phyloP scores from a whole-genome alignment of 2,888 invertebrate genomes.

The Cephus sareptanus region DNA sequence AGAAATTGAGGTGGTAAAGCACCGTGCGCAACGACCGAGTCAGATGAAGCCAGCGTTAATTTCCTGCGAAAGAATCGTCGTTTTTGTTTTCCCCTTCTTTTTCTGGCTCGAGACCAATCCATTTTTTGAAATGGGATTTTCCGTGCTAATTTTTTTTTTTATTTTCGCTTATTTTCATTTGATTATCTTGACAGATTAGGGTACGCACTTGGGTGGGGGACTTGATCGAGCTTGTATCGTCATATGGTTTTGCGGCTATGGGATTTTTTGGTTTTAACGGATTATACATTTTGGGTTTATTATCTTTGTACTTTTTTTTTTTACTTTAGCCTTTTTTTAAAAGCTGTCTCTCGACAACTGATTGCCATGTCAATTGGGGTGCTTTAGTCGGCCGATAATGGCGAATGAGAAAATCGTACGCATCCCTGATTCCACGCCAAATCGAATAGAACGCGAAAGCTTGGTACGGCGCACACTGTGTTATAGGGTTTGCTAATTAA shows the following conservation, averaged over 20 bases:
- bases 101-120: not conserved
- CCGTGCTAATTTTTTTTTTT: not conserved
- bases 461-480: not conserved
- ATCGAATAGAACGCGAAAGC: constrained; percentile 41
- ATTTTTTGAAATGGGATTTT: not conserved
- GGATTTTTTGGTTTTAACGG: not conserved
- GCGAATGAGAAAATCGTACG: not conserved
- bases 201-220: not conserved
- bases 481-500: constrained; percentile 58
- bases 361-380: not conserved
- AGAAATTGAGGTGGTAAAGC: constrained; percentile 18
- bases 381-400: not conserved
- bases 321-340: not conserved
- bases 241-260: not conserved
- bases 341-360: not conserved
- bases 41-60: not conserved
- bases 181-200: not conserved
- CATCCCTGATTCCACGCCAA: not conserved
- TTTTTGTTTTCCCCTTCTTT: not conserved
- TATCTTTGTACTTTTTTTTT: not conserved
- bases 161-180: not conserved
- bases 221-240: not conserved
- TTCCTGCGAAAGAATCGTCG: not conserved
- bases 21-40: not conserved
- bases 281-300: not conserved